Evolutionary conservation across 35 echinoderm and acorn worm species (phyloP).

Genomic region (Apostichopus californicus): DNA sequence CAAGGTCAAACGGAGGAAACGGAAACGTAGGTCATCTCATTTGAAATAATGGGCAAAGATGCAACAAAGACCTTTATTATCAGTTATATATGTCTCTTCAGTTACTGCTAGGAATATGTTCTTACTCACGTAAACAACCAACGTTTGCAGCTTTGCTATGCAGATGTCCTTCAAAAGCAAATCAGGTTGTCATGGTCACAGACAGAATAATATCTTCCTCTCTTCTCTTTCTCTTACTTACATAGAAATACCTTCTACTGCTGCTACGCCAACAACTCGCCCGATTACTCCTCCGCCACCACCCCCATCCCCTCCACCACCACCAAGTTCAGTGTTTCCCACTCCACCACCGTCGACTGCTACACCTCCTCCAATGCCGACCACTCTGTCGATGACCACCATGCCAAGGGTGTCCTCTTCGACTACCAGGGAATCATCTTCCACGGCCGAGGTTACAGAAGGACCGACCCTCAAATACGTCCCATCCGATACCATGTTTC

Average conservation of each 20-base stretch:
- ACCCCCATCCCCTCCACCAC: conserved; percentile 34
- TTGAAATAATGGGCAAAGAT: no score
- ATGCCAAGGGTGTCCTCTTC: background rate
- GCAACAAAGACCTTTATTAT: no score
- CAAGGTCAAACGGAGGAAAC: no score
- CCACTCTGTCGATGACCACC: background rate
- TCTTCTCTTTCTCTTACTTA: background rate
- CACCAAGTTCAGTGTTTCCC: conserved; percentile 33
- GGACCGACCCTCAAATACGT: background rate
- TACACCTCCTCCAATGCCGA: background rate
- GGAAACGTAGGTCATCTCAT: no score
- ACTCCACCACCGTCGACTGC: background rate
- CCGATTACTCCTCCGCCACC: conserved; percentile 41
- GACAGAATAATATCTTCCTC: background rate
- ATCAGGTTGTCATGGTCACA: no score
- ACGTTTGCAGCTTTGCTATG: no score
- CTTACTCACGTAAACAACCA: no score
- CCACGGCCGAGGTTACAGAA: background rate
- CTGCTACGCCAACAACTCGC: background rate
- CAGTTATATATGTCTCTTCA: no score
- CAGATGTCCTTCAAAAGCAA: no score
- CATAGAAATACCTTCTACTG: conserved; percentile 9
- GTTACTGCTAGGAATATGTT: no score
- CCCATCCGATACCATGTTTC: background rate
- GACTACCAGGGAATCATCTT: background rate